Conservation (phyloP, 2,113 vertebrate genomes). For the Poeciliopsis prolifica region DNA sequence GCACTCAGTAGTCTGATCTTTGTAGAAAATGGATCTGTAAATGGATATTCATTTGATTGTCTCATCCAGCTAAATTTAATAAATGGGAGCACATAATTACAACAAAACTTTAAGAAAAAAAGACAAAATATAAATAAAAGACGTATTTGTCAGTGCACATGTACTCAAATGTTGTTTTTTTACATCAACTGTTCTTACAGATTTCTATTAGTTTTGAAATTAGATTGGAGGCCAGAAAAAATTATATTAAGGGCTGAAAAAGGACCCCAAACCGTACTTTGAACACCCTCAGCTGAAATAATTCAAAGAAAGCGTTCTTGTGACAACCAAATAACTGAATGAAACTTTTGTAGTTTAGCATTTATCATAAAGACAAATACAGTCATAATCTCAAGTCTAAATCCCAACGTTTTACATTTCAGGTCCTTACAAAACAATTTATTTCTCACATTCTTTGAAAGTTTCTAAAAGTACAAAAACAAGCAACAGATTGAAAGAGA, state of each 20-base stretch:
- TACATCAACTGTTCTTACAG: too few species aligned
- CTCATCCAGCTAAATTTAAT: not conserved
- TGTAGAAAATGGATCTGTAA: not conserved
- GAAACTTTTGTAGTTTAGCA: not conserved
- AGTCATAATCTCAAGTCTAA: not conserved
- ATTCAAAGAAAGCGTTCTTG: not conserved
- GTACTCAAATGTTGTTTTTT: not conserved
- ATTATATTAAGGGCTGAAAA: not conserved
- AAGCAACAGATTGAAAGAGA: not conserved
- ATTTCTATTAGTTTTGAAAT: too few species aligned
- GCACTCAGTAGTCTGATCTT: not conserved
- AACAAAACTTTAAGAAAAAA: too few species aligned
- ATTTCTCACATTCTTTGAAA: not conserved
- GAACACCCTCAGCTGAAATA: not conserved
- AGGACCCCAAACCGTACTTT: not conserved
- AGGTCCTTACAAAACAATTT: not conserved
- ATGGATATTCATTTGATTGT: not conserved
- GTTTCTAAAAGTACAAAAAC: too few species aligned
- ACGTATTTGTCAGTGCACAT: not conserved
- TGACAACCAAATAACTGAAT: not conserved
- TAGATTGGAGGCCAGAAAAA: too few species aligned
- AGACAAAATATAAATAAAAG: too few species aligned
- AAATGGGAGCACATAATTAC: not conserved
- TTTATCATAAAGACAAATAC: not conserved
- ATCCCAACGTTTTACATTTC: not conserved